Percentiles rank a stretch among this genome's conserved stretches.
phyloP scores from a whole-genome alignment of 2,113 vertebrate genomes.

The Anser cygnoides region DNA sequence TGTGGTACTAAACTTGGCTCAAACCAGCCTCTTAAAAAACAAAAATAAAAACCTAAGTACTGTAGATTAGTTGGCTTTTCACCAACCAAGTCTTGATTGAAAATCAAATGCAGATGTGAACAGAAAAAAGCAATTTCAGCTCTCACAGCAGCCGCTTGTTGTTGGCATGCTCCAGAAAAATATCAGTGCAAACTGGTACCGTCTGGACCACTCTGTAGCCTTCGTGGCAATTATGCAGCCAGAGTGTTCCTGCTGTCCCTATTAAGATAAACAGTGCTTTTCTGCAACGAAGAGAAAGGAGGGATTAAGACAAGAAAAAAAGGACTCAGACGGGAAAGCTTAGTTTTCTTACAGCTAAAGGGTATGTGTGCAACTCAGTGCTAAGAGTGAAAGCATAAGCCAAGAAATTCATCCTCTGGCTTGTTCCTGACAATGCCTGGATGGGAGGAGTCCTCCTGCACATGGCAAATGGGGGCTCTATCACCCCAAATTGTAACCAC shows the following conservation, averaged over 20 bases:
- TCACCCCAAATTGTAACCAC: background rate
- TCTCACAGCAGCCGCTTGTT: slow-evolving; percentile 17
- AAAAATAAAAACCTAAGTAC: slow-evolving; percentile 9
- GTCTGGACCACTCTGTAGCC: background rate
- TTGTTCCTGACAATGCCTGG: background rate
- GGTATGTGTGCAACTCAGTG: background rate
- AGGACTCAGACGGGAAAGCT: background rate
- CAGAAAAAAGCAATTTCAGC: slow-evolving; percentile 6
- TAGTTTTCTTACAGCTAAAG: background rate
- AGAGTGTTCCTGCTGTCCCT: background rate
- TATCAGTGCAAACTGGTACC: background rate
- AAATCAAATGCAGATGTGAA: slow-evolving; percentile 67
- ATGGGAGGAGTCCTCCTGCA: background rate
- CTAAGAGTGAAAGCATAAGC: background rate
- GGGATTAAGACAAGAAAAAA: background rate
- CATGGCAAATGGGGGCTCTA: background rate
- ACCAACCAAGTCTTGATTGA: slow-evolving; percentile 35
- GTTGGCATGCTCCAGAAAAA: slow-evolving; percentile 1
- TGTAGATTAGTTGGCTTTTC: slow-evolving; percentile 46
- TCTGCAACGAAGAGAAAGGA: background rate
- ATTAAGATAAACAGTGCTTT: background rate
- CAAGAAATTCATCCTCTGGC: background rate
- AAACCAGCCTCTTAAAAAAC: slow-evolving; percentile 23
- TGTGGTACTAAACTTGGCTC: slow-evolving; percentile 42
- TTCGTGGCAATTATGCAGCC: background rate